These are phyloP conservation scores for Tachypleus tridentatus DNA, from an alignment of 1,140 invertebrate genomes.

Conservation along the genomic window DNA sequence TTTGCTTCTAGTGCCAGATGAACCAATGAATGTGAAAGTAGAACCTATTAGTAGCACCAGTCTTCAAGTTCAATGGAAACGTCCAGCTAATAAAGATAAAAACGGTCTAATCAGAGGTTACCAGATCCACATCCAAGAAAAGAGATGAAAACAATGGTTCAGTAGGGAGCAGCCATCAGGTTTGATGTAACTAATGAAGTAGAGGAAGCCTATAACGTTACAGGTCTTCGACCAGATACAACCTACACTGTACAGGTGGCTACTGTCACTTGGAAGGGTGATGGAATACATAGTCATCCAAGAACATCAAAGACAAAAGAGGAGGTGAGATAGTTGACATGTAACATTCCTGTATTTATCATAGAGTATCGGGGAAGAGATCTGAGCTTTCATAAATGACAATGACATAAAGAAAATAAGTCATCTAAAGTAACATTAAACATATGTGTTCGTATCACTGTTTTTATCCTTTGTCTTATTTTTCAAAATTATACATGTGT, in stretches of 20 bases:
- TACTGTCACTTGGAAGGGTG: constrained; percentile 84
- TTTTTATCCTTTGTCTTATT: too few species aligned
- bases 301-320: constrained; percentile 36
- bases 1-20: constrained; percentile 62
- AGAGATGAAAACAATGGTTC: constrained; percentile 46
- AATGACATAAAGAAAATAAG: too few species aligned
- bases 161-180: constrained; percentile 27
- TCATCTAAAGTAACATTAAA: too few species aligned
- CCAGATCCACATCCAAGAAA: constrained; percentile 88
- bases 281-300: constrained; percentile 73
- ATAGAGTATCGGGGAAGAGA: too few species aligned
- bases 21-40: constrained; percentile 81
- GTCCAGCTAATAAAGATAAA: constrained; percentile 72
- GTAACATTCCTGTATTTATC: too few species aligned
- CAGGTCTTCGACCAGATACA: constrained; percentile 85
- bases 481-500: too few species aligned
- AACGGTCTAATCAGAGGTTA: constrained; percentile 93
- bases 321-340: too few species aligned
- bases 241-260: constrained; percentile 68
- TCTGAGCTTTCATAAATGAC: too few species aligned
- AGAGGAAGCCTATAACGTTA: constrained; percentile 66
- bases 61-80: constrained; percentile 81
- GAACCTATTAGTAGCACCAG: constrained; percentile 82
- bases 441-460: too few species aligned
- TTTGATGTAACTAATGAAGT: constrained; percentile 71